Percentiles rank a stretch among this genome's conserved stretches.
These are phyloP conservation scores for Acipenser oxyrinchus DNA, from an alignment of 2,797 vertebrate species.

Conservation along the genomic window DNA sequence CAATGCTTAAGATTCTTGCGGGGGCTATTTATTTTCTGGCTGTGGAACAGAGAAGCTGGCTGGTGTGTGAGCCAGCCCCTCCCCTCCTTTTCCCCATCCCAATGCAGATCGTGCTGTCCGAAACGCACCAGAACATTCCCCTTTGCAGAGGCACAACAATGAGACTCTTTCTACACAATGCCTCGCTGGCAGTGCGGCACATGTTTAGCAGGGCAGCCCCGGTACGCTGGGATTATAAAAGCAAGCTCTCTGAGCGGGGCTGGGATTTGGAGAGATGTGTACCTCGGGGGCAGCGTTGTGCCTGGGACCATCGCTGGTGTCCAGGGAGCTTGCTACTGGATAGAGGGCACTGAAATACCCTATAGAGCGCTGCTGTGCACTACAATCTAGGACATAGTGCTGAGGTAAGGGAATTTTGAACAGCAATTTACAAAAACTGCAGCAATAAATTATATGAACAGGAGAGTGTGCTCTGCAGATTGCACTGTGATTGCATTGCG, in stretches of 20 bases:
- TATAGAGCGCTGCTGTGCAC: not conserved
- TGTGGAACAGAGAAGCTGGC: conserved; percentile 12
- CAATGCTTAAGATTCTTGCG: conserved; percentile 8
- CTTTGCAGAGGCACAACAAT: conserved; percentile 3
- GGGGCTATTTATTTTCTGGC: conserved; percentile 27
- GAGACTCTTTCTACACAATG: conserved; percentile 4
- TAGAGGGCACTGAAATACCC: not conserved
- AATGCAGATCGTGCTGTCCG: not conserved
- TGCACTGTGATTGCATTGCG: too few species aligned
- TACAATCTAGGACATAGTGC: not conserved
- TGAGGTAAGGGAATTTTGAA: not conserved
- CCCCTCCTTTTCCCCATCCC: not conserved
- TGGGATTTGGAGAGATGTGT: not conserved
- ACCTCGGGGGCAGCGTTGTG: not conserved
- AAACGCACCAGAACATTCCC: conserved; percentile 8
- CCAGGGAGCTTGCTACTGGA: not conserved
- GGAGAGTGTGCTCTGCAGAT: too few species aligned
- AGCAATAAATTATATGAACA: too few species aligned
- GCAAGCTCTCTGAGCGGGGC: not conserved
- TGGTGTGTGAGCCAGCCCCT: not conserved
- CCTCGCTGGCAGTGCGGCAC: not conserved
- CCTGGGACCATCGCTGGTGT: not conserved
- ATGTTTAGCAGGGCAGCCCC: conserved; percentile 2
- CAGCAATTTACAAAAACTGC: not conserved
- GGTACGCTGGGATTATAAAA: conserved; percentile 5